Base-by-base conservation (phyloP, 2,888 invertebrate species). In the Drosophila stalkeri region DNA sequence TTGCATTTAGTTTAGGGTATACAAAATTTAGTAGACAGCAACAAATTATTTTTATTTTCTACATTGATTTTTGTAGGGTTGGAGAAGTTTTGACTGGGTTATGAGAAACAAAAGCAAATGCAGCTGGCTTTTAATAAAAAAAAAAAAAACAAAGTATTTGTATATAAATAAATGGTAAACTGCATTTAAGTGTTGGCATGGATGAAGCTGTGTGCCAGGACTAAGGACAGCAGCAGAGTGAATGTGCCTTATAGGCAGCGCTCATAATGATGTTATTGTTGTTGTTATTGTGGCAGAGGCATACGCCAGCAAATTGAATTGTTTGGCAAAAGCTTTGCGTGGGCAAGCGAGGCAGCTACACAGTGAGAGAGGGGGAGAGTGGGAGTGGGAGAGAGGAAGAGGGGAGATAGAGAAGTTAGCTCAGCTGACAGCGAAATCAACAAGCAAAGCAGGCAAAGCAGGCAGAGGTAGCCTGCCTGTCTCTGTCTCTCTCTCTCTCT, bases 251-350 rank as follows among this genome's bases (percentile, higher is more conserved):
- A 33, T 18, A 49, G 49, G 49, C 49, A 33, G 49, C 27, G 11
- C 37, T 41, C 44, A 46, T 59, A 59, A 41, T 41, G 56, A 55
- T 55, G 55, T 55, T 55, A 39, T 44, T 52, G 61, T 27, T 72
- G 37, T 11, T 60, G 27, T 18, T 37, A n/a, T 64, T 74, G 75
- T 31, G 68, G 63, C 57, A 59, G 56, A 55, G 72, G 66, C 72
- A 63, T 70, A 60, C 70, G 52, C 46, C 71, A 74, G 75, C 75
- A 87, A 87, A 84, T 84, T 85, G 88, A 84, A 85, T 82, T 87
- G 83, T 85, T 84, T 77, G 77, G 56, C 73, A 66, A 35, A 60
- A 27, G 47, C 47, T 27, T 31, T 47, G 46, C 14, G 14, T 7
- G 46, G 16, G 23, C 20, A 20, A 44, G 1, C 6, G 47, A 55